Conservation (phyloP, 2,888 invertebrate species). For the Drosophila meridiana region DNA sequence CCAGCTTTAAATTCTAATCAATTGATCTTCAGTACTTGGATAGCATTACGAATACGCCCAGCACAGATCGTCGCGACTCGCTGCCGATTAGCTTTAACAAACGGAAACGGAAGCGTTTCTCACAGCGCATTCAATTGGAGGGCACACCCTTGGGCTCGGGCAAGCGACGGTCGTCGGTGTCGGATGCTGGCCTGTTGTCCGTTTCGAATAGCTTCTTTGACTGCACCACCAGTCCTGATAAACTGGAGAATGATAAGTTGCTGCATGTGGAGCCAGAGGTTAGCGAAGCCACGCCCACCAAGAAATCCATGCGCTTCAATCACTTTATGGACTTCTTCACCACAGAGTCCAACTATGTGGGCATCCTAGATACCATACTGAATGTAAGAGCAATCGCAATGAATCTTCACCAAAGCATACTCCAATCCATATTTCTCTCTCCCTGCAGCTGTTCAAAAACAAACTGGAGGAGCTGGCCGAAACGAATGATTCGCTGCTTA, state of each 20-base stretch:
- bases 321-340: conserved; percentile 93
- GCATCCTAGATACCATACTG: conserved; percentile 96
- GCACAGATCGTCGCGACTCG: conserved; percentile 87
- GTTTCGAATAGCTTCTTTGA: conserved; percentile 95
- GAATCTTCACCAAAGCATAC: neutral
- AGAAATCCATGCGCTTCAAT: conserved; percentile 85
- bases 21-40: conserved; percentile 81
- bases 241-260: conserved; percentile 85
- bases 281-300: conserved; percentile 79
- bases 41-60: conserved; percentile 85
- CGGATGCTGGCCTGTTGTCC: conserved; percentile 92
- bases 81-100: conserved; percentile 86
- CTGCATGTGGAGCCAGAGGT: conserved; percentile 77
- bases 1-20: neutral
- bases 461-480: conserved; percentile 95
- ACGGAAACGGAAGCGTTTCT: conserved; percentile 93
- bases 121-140: conserved; percentile 84
- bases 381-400: conserved; percentile 87
- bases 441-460: conserved; percentile 94
- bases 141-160: conserved; percentile 84
- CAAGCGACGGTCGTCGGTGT: conserved; percentile 94
- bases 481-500: conserved; percentile 91
- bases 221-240: conserved; percentile 93
- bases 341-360: conserved; percentile 99
- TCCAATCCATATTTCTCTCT: neutral